phyloP scores from a whole-genome alignment of 92 coral and sea anemone genomes.

The Parazoanthus swiftii region DNA sequence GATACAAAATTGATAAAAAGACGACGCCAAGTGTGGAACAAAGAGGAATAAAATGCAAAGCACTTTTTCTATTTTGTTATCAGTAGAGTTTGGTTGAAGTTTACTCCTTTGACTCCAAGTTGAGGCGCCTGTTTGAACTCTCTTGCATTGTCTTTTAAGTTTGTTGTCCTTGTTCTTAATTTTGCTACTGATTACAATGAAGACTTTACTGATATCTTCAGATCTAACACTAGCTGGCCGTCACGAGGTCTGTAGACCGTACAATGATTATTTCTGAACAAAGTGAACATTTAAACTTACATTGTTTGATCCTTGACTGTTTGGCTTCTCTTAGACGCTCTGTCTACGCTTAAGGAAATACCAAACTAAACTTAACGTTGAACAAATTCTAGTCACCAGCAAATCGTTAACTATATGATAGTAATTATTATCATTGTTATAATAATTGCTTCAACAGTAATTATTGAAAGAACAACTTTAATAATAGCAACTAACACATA shows the following conservation, averaged over 20 bases:
- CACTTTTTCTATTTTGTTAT: background rate
- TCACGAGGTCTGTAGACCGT: conserved; percentile 6
- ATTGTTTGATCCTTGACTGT: conserved; percentile 14
- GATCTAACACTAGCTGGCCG: conserved; percentile 2
- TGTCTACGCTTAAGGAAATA: conserved; percentile 4
- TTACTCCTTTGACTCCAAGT: background rate
- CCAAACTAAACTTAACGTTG: background rate
- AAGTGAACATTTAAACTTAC: conserved; percentile 11
- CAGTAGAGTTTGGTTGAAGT: background rate
- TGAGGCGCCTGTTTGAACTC: background rate
- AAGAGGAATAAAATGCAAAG: background rate
- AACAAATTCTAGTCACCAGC: background rate
- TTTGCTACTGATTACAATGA: conserved; percentile 7
- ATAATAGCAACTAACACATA: background rate
- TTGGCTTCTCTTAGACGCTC: conserved; percentile 5
- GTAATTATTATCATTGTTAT: background rate
- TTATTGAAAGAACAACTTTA: background rate
- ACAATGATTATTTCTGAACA: background rate
- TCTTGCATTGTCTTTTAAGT: conserved; percentile 14
- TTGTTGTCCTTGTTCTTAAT: conserved; percentile 35
- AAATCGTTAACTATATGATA: background rate
- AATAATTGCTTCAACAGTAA: background rate
- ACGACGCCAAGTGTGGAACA: background rate
- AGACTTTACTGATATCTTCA: conserved; percentile 14
- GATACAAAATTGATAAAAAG: background rate